Base-by-base conservation (phyloP, 2,797 vertebrate genomes). In the Gadopsis bispinosus region DNA sequence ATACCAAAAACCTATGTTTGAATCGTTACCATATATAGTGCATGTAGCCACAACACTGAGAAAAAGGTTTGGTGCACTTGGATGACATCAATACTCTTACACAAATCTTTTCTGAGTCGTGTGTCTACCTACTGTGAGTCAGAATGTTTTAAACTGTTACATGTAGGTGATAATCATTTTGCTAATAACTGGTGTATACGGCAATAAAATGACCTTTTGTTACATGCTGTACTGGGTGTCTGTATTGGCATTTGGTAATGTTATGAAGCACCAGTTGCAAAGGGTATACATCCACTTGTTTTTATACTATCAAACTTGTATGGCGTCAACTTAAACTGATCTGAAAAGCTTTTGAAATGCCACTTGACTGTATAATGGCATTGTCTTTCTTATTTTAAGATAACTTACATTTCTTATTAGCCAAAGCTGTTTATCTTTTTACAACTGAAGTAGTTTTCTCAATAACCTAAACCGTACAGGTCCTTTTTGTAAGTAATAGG, bases 1-100 rank as follows among this genome's bases (percentile, higher is more conserved):
- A 93, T 91, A 93, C 93, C 94, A 94, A 95, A 94, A 94, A 92
- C 73, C 56, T 74, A 75, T 81, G 73, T 88, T 86, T 84, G 74
- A 84, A 58, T 82, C 64, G 51, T 94, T 89, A 88, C 73, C 85
- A 55, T 26, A 26, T 26, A 26, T 70, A 80, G 73, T 80, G 67
- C 88, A 83, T 85, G 68, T 90, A 26, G 87, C 79, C 89, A 86
- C 85, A 81, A 85, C 86, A 86, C 56, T 77, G 68, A 84, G 84
- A 82, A 68, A 74, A 47, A 50, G 54, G 76, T 81, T 85, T 83
- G 83, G 84, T 87, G 91, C 91, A 93, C 92, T 92, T 90, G 87
- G 39, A 48, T 19, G 66, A 80, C 69, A 63, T 78, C 65, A 70
- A 41, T 74, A 71, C 69, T 87, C 73, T 75, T 39, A 59, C 69